Conservation (phyloP, 2,113 vertebrate genomes). For the Marmota monax region DNA sequence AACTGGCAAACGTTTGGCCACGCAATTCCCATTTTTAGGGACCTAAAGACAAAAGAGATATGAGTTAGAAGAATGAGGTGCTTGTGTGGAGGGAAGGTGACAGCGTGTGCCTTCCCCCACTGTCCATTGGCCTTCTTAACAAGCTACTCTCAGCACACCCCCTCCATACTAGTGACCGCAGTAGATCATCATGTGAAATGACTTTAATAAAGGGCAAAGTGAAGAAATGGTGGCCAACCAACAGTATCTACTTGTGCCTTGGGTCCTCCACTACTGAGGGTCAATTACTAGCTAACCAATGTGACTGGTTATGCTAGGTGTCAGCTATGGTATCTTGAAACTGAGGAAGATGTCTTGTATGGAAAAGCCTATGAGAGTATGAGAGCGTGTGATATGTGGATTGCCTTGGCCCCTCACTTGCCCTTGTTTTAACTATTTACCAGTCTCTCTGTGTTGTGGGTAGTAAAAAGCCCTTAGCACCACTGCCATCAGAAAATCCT, state of each 20-base stretch:
- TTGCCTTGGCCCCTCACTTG: neutral
- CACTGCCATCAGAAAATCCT: no score
- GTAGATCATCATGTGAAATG: neutral
- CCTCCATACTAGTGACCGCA: neutral
- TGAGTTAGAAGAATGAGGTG: neutral
- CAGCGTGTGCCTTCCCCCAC: neutral
- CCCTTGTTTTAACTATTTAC: neutral
- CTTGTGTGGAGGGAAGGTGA: rapidly evolving
- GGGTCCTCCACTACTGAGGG: neutral
- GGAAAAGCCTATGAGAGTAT: neutral
- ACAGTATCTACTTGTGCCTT: neutral
- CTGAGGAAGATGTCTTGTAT: neutral
- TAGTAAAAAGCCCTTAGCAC: neutral
- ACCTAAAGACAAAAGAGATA: conserved; percentile 86
- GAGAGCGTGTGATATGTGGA: neutral
- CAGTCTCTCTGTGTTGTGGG: neutral
- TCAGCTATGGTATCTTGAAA: neutral
- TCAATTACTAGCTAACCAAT: neutral
- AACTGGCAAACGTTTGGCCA: conserved; percentile 94
- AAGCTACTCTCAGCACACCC: neutral
- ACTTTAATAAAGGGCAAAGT: neutral
- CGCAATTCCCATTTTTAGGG: conserved; percentile 90
- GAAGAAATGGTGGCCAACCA: neutral
- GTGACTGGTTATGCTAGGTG: neutral
- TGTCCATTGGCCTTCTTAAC: neutral